These are phyloP conservation scores for Harpalus rufipes DNA, from an alignment of 2,888 invertebrate genomes.

Conservation along the genomic window DNA sequence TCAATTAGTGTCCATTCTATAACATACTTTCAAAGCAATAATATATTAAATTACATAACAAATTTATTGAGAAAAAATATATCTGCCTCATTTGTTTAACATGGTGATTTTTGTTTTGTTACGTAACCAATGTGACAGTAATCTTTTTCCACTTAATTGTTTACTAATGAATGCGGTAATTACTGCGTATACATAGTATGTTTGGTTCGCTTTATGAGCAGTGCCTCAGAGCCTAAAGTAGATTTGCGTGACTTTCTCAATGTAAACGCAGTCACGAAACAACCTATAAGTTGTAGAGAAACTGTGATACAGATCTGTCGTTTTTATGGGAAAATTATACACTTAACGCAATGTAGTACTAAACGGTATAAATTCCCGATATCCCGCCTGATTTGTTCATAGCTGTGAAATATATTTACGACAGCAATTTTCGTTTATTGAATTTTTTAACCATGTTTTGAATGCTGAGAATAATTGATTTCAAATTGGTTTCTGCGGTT, in stretches of 20 bases:
- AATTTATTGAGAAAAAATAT: background rate
- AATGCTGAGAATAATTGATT: conserved; percentile 19
- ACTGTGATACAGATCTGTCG: conserved; percentile 23
- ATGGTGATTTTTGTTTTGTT: conserved; percentile 17
- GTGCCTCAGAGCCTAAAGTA: conserved; percentile 11
- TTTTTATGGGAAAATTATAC: conserved; percentile 41
- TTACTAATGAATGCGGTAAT: conserved; percentile 22
- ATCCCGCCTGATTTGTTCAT: conserved; percentile 14
- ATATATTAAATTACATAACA: conserved; percentile 20
- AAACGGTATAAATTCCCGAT: conserved; percentile 1
- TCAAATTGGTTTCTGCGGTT: conserved; percentile 38
- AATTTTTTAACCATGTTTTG: conserved; percentile 25
- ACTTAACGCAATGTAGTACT: conserved; percentile 23
- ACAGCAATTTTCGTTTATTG: conserved; percentile 43
- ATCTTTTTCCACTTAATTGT: conserved; percentile 34
- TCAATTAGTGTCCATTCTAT: conserved; percentile 27
- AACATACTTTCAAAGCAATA: conserved; percentile 15
- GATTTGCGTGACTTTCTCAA: conserved; percentile 6
- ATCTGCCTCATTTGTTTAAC: conserved; percentile 22
- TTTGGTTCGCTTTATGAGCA: conserved; percentile 5
- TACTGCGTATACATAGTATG: conserved; percentile 5
- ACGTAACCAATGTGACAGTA: conserved; percentile 18
- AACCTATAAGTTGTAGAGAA: conserved; percentile 26
- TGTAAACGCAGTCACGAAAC: background rate
- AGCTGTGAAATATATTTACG: conserved; percentile 47